Conservation (phyloP, 2,888 invertebrate genomes). For the Drosophila hamatofila region DNA sequence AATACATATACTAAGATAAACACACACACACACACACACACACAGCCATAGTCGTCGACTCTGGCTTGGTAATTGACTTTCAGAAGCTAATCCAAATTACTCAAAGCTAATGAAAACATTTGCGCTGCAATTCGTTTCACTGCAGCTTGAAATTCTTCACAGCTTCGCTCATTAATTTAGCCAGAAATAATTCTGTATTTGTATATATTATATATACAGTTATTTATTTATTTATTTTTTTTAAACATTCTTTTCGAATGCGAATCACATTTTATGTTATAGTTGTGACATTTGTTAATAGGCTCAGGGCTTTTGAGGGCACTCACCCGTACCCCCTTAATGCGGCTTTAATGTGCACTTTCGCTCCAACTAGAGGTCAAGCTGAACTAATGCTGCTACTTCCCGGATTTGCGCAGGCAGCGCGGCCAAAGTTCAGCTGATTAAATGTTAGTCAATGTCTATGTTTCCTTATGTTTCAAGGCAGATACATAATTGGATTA, state of each 20-base stretch:
- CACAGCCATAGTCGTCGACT: not conserved
- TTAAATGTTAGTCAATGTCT: slow-evolving; percentile 21
- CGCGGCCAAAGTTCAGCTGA: slow-evolving; percentile 17
- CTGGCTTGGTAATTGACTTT: slow-evolving; percentile 11
- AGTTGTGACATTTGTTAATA: slow-evolving; percentile 49
- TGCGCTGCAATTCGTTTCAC: slow-evolving; percentile 31
- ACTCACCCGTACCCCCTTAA: slow-evolving; percentile 18
- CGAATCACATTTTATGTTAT: slow-evolving; percentile 1
- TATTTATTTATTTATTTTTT: slow-evolving; percentile 5
- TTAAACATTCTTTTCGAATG: slow-evolving; percentile 11
- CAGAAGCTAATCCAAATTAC: slow-evolving; percentile 40
- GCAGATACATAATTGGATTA: slow-evolving; percentile 1
- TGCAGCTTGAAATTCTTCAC: slow-evolving; percentile 50
- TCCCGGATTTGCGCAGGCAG: slow-evolving; percentile 28
- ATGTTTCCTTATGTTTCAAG: slow-evolving; percentile 1
- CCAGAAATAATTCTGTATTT: slow-evolving; percentile 21
- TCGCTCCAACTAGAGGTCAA: slow-evolving; percentile 65
- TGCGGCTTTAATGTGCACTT: slow-evolving; percentile 43
- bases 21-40: not conserved
- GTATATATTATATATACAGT: slow-evolving; percentile 7
- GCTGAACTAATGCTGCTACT: slow-evolving; percentile 31
- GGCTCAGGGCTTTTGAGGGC: slow-evolving; percentile 35
- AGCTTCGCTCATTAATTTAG: slow-evolving; percentile 42
- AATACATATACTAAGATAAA: slow-evolving; percentile 40
- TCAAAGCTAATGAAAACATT: slow-evolving; percentile 24